These are phyloP conservation scores for Callopanchax toddi DNA, from an alignment of 2,113 vertebrate genomes.

Conservation along the genomic window DNA sequence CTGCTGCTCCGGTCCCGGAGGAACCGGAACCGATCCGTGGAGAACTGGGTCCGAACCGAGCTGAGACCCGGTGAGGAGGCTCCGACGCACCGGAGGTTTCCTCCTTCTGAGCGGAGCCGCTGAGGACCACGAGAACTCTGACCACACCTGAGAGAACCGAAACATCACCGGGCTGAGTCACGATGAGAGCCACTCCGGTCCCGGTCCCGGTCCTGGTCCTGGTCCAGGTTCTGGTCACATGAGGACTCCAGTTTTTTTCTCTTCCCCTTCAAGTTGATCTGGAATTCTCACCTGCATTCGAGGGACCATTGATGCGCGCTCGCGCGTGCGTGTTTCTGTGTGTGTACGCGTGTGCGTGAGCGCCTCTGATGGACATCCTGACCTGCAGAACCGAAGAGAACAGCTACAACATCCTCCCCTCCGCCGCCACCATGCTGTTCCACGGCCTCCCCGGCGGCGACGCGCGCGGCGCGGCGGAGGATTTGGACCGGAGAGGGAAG, in stretches of 20 bases:
- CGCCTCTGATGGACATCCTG: constrained; percentile 88
- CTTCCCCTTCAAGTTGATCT: constrained; percentile 60
- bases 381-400: constrained; percentile 83
- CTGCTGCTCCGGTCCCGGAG: constrained; percentile 47
- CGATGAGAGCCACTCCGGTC: constrained; percentile 68
- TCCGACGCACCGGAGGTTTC: constrained; percentile 47
- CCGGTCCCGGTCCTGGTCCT: constrained; percentile 52
- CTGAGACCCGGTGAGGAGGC: constrained; percentile 59
- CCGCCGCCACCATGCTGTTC: constrained; percentile 93
- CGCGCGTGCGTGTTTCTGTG: constrained; percentile 73
- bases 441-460: constrained; percentile 97
- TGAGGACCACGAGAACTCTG: constrained; percentile 1
- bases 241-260: constrained; percentile 72
- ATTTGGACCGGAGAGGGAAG: constrained; percentile 96
- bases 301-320: constrained; percentile 35
- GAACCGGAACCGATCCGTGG: no score
- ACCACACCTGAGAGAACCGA: constrained; percentile 8
- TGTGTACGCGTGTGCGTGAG: constrained; percentile 77
- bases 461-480: constrained; percentile 97
- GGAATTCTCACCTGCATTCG: constrained; percentile 71
- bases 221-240: constrained; percentile 77
- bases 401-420: constrained; percentile 82
- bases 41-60: constrained; percentile 35
- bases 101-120: constrained; percentile 32
- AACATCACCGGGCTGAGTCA: constrained; percentile 57